phyloP scores from a whole-genome alignment of 2,113 vertebrate species.

The Hirundichthys speculiger region DNA sequence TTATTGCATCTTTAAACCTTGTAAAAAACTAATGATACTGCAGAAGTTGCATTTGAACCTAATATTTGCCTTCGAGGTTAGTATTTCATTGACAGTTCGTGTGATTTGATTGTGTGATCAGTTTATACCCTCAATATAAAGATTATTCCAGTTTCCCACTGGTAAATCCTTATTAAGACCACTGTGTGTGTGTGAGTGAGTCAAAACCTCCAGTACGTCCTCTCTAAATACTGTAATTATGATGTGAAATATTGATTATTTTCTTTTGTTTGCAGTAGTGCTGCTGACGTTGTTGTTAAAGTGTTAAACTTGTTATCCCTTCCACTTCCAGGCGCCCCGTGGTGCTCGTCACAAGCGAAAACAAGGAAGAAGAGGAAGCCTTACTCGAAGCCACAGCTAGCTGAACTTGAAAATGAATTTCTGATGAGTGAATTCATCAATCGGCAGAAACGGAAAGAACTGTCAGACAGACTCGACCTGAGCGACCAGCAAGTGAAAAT shows the following conservation, averaged over 20 bases:
- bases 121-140: too few relatives aligned
- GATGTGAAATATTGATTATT: not conserved
- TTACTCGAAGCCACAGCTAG: conserved; percentile 92
- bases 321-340: conserved; percentile 84
- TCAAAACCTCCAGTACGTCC: too few relatives aligned
- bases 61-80: too few relatives aligned
- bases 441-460: conserved; percentile 91
- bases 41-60: too few relatives aligned
- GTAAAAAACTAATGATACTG: too few relatives aligned
- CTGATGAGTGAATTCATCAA: conserved; percentile 94
- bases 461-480: conserved; percentile 90
- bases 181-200: too few relatives aligned
- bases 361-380: conserved; percentile 94
- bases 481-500: conserved; percentile 87
- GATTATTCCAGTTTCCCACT: too few relatives aligned
- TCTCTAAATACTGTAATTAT: too few relatives aligned
- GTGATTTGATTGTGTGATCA: too few relatives aligned
- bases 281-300: not conserved
- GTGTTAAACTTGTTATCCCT: conserved; percentile 35
- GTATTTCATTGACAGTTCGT: too few relatives aligned
- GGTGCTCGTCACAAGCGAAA: conserved; percentile 88
- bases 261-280: not conserved
- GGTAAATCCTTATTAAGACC: too few relatives aligned
- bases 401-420: conserved; percentile 94
- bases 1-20: too few relatives aligned